These are phyloP conservation scores for Siniperca undulata DNA, from an alignment of 2,797 vertebrate genomes.

Conservation along the genomic window DNA sequence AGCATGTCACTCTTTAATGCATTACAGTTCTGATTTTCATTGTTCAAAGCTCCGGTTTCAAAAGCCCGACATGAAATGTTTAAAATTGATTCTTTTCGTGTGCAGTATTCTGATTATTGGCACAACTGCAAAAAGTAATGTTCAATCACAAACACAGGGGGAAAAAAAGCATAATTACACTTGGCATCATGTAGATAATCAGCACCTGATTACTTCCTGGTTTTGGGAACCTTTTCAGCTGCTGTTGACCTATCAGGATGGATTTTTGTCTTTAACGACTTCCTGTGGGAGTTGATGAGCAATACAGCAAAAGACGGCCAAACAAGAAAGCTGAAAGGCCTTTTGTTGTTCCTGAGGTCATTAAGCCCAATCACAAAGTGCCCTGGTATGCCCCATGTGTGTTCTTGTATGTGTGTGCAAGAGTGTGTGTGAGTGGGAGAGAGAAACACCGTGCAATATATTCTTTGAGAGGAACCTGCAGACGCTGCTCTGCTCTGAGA, in stretches of 20 bases:
- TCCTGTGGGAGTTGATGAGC: constrained; percentile 79
- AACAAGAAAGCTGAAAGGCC: constrained; percentile 71
- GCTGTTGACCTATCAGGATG: constrained; percentile 75
- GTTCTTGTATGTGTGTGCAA: constrained; percentile 22
- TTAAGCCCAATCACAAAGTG: constrained; percentile 74
- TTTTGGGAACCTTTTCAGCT: constrained; percentile 78
- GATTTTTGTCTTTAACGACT: constrained; percentile 71
- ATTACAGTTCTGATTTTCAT: background rate
- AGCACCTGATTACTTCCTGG: constrained; percentile 78
- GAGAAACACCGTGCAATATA: background rate
- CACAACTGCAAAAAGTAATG: constrained; percentile 9
- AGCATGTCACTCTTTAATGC: background rate
- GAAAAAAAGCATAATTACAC: constrained; percentile 54
- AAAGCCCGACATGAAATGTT: constrained; percentile 15
- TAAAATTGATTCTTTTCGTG: background rate
- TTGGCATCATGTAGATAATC: constrained; percentile 75
- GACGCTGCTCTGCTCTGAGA: constrained; percentile 19
- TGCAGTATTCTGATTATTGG: constrained; percentile 1
- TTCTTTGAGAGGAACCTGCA: constrained; percentile 41
- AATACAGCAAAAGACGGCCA: constrained; percentile 55
- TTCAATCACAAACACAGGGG: constrained; percentile 9
- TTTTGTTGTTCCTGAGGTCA: constrained; percentile 76
- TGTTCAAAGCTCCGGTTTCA: constrained; percentile 18
- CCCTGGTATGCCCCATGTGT: constrained; percentile 50
- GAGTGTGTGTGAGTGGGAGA: background rate